phyloP scores from a whole-genome alignment of 2,113 vertebrate genomes.

The Micronycteris hirsuta region DNA sequence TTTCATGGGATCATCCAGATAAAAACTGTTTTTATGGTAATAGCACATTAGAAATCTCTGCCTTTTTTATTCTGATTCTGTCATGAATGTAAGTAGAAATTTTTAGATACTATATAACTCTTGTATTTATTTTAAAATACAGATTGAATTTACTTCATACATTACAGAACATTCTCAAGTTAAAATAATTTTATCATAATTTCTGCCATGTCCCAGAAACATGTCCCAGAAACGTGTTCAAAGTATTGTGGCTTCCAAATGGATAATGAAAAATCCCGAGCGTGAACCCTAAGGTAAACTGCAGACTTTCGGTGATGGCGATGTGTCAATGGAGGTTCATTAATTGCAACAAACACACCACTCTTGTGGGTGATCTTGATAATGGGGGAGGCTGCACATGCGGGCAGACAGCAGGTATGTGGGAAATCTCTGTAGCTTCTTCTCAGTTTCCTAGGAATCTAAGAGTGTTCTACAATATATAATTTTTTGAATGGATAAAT shows the following conservation, averaged over 20 bases:
- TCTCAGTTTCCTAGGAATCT: not conserved
- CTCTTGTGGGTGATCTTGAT: not conserved
- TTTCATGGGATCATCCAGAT: not conserved
- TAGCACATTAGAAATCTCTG: not conserved
- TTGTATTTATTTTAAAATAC: not conserved
- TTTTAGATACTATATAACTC: not conserved
- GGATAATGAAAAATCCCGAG: not conserved
- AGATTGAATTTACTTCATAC: not conserved
- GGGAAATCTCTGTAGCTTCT: not conserved
- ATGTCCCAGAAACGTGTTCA: not conserved
- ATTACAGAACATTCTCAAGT: not conserved
- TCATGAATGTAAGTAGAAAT: not conserved
- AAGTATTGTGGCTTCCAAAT: not conserved
- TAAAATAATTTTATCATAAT: not conserved
- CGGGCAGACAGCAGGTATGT: fast-evolving
- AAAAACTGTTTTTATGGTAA: not conserved
- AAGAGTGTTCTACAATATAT: not conserved
- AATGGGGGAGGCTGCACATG: not conserved
- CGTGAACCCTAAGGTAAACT: not conserved
- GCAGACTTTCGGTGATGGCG: not conserved
- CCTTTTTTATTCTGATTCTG: not conserved
- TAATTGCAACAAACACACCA: not conserved
- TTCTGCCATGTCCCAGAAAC: not conserved
- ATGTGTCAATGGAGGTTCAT: not conserved
- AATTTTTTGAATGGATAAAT: not conserved